A percentile compares a stretch with the other conserved stretches of the same genome.
Conservation (phyloP, 2,797 vertebrate species). For the Dromococcyx pavoninus region DNA sequence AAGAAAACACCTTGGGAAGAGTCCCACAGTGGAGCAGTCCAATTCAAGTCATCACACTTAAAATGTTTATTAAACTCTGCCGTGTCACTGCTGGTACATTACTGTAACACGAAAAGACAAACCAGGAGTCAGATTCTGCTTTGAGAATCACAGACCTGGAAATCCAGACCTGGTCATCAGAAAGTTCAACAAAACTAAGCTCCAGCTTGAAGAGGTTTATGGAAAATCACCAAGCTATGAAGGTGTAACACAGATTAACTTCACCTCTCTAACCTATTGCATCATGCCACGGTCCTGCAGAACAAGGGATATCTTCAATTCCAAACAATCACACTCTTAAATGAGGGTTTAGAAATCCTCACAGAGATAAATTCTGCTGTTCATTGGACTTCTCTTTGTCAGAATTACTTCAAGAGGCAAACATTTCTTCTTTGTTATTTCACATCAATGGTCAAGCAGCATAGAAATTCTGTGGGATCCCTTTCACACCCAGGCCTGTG, state of each 20-base stretch:
- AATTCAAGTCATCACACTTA: background rate
- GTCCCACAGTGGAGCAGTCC: background rate
- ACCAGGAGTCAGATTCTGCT: background rate
- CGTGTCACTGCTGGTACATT: background rate
- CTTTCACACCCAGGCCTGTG: constrained; percentile 85
- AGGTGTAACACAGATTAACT: background rate
- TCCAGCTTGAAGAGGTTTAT: background rate
- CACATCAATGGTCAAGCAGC: constrained; percentile 68
- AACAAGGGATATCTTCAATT: background rate
- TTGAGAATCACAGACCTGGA: background rate
- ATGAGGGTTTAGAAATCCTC: constrained; percentile 21
- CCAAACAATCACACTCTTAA: background rate
- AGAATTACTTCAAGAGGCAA: background rate
- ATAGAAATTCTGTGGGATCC: constrained; percentile 79
- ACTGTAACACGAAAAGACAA: background rate
- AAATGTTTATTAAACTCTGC: constrained; percentile 28
- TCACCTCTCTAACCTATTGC: constrained; percentile 8
- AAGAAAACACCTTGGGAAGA: background rate
- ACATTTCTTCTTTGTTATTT: background rate
- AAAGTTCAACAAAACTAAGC: background rate
- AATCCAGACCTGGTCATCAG: background rate
- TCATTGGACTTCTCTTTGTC: background rate
- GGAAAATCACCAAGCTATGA: background rate
- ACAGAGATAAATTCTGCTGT: background rate
- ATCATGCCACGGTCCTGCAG: background rate